Base-by-base conservation (phyloP, 1,140 invertebrate genomes). In the Odontomachus brunneus region DNA sequence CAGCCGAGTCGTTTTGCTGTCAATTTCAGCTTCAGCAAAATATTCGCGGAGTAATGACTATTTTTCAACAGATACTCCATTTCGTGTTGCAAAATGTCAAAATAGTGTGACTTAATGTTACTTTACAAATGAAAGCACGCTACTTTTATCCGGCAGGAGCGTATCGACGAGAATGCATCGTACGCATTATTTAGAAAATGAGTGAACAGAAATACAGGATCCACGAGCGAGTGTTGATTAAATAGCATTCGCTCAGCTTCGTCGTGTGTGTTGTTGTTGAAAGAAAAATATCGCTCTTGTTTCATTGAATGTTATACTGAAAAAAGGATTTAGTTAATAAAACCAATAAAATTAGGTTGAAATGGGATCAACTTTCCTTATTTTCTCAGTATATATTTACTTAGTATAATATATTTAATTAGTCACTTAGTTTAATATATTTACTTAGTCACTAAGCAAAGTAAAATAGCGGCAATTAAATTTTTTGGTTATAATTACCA, bases 71-170 rank as follows among this genome's bases (percentile, higher is more conserved):
- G 4, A 3, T 3, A 55, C 5, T 44, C 22, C 55, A 26, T 4
- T 29, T 48, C 38, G 22, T 29, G 2, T 9, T 33, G 49, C 55
- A 22, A 57, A 59, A 71, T 71, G 48, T 71, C 24, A 48, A 80
- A 80, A 80, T 71, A 71, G 24, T 55, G 19, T 33, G 33, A 69
- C 17, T 51, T 71, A 80, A 80, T 59, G 65, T 80, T 33, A 71
- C 38, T 80, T 69, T 71, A 80, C 53, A 80, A 71, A 78, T 69
- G 49, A 78, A 55, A 17, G 12, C 29, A 29, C 33, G 51, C 63
- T 69, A 78, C 24, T 69, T 78, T 78, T 78, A 67, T 78, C 66
- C 29, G 12, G 29, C 33, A 24, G 55, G 38, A 33, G 55, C 71
- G 60, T 60, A 26, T 67, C 29, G n/a, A 62, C 12, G 63, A 38